Percentiles rank a stretch among this genome's conserved stretches.
phyloP scores from a whole-genome alignment of 2,113 vertebrate genomes.

The Apodemus speciosus region DNA sequence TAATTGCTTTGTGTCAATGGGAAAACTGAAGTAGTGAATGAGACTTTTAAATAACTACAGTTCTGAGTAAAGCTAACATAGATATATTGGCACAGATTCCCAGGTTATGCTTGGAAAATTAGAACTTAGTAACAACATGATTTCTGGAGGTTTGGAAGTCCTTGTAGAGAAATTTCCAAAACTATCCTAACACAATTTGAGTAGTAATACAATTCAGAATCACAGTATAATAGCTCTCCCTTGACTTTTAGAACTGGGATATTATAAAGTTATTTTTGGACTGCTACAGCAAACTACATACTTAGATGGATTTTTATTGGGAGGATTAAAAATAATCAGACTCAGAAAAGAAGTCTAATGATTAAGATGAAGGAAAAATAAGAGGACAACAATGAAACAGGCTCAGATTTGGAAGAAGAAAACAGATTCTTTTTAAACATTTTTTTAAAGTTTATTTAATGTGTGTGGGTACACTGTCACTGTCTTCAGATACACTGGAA shows the following conservation, averaged over 20 bases:
- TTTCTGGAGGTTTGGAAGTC: neutral
- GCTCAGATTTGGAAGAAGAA: neutral
- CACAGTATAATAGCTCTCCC: neutral
- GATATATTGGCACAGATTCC: neutral
- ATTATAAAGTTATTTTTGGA: neutral
- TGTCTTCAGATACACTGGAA: too few relatives aligned
- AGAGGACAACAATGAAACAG: neutral
- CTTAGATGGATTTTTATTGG: neutral
- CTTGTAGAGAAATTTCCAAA: neutral
- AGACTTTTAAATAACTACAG: neutral
- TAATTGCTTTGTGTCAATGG: neutral
- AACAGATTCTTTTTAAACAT: too few relatives aligned
- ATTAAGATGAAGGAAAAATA: neutral
- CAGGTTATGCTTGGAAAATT: neutral
- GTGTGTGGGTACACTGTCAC: too few relatives aligned
- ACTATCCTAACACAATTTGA: neutral
- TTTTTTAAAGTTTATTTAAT: too few relatives aligned
- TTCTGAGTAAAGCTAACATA: neutral
- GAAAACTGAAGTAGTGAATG: neutral
- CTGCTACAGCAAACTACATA: neutral
- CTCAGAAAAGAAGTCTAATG: neutral
- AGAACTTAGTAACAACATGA: neutral
- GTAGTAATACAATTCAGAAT: neutral
- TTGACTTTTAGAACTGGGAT: neutral
- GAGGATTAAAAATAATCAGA: neutral